Conservation (phyloP, 2,797 vertebrate species). For the Pangasius mekongensis region DNA sequence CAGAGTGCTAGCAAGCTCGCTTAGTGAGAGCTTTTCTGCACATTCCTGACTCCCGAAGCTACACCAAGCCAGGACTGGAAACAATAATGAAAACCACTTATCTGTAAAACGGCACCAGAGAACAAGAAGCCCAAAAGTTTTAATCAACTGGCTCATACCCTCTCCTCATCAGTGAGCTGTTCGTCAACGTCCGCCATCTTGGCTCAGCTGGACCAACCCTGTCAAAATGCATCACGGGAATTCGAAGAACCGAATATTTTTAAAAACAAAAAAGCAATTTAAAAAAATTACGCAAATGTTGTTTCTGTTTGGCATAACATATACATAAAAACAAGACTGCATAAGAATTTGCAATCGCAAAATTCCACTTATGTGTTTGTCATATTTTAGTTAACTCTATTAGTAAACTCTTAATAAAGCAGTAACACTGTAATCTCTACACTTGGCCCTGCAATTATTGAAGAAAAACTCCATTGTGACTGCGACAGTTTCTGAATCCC, state of each 20-base stretch:
- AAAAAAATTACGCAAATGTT: neutral
- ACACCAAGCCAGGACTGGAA: neutral
- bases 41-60: neutral
- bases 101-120: fast-evolving
- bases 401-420: neutral
- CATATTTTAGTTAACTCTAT: neutral
- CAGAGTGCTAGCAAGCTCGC: constrained; percentile 33
- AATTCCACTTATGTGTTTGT: neutral
- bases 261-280: neutral
- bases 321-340: neutral
- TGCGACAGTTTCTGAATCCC: neutral
- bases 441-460: neutral
- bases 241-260: neutral
- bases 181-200: constrained; percentile 94
- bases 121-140: neutral
- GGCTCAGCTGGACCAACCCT: constrained; percentile 68
- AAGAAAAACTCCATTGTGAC: neutral
- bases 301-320: neutral
- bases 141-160: constrained; percentile 76
- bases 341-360: neutral
- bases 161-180: constrained; percentile 88
- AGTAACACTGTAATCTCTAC: neutral
- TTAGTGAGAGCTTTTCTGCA: neutral
- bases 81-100: neutral
- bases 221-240: constrained; percentile 58